Conservation (phyloP, 2,888 invertebrate species). For the Epinotia ramella region DNA sequence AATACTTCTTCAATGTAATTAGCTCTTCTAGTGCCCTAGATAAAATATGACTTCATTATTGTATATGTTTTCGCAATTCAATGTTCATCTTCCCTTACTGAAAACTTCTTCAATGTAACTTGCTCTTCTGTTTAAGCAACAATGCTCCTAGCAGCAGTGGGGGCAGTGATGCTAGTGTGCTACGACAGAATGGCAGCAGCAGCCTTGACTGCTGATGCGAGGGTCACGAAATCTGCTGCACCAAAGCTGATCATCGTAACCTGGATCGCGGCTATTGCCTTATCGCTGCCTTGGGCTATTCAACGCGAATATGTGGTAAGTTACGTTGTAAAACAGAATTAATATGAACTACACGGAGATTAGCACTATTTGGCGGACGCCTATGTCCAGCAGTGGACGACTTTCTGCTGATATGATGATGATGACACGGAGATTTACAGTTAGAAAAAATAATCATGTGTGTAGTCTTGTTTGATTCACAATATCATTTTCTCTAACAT, state of each 20-base stretch:
- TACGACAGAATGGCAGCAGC: conserved; percentile 94
- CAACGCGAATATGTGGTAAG: conserved; percentile 87
- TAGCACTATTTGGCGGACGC: no score
- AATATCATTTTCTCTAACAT: no score
- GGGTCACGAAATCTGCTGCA: conserved; percentile 87
- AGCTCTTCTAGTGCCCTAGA: no score
- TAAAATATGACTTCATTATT: not conserved
- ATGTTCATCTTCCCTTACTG: not conserved
- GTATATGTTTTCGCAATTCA: not conserved
- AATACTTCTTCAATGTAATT: no score
- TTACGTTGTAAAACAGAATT: not conserved
- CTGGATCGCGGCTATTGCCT: conserved; percentile 87
- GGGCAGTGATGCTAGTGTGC: conserved; percentile 91
- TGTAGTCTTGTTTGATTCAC: no score
- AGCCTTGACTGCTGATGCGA: conserved; percentile 89
- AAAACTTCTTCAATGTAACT: not conserved
- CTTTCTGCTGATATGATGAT: no score
- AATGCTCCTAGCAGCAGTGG: conserved; percentile 90
- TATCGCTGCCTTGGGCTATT: conserved; percentile 88
- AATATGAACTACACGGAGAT: not conserved
- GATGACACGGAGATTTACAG: no score
- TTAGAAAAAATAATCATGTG: no score
- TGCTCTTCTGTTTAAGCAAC: conserved; percentile 76
- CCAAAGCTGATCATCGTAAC: conserved; percentile 87
- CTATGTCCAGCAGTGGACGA: no score